These are phyloP conservation scores for Sipunculus nudus DNA, from an alignment of 2,888 invertebrate species.

Conservation along the genomic window DNA sequence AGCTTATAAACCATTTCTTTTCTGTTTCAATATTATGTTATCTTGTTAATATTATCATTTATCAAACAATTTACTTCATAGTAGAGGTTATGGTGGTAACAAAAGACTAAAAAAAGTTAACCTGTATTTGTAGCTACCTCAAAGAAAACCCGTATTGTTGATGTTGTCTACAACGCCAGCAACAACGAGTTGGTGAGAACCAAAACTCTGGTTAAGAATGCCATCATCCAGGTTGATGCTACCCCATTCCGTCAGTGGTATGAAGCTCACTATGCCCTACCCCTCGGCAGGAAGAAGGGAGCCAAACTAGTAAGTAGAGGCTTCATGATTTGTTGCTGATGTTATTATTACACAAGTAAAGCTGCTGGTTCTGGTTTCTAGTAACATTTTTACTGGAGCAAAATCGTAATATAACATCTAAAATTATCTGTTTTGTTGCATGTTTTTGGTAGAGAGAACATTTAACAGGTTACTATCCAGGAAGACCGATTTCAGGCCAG, in stretches of 20 bases:
- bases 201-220: slow-evolving; percentile 98
- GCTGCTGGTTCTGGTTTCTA: not conserved
- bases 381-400: not conserved
- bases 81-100: too few species aligned
- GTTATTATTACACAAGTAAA: not conserved
- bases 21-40: not conserved
- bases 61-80: too few species aligned
- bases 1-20: too few species aligned
- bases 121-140: slow-evolving; percentile 76
- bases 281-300: slow-evolving; percentile 93
- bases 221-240: slow-evolving; percentile 95
- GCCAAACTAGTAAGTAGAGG: slow-evolving; percentile 79
- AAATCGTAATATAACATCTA: too few species aligned
- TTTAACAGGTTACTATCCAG: too few species aligned
- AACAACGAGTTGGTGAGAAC: slow-evolving; percentile 99
- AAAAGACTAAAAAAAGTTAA: too few species aligned
- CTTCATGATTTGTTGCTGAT: not conserved
- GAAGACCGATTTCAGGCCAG: too few species aligned
- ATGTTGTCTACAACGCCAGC: slow-evolving; percentile 99
- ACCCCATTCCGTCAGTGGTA: slow-evolving; percentile 99
- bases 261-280: slow-evolving; percentile 94
- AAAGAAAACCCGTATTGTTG: slow-evolving; percentile 97
- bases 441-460: too few species aligned
- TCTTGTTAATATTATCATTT: not conserved
- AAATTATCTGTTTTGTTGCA: too few species aligned